phyloP scores from a whole-genome alignment of 2,113 vertebrate genomes.

The Dascyllus trimaculatus region DNA sequence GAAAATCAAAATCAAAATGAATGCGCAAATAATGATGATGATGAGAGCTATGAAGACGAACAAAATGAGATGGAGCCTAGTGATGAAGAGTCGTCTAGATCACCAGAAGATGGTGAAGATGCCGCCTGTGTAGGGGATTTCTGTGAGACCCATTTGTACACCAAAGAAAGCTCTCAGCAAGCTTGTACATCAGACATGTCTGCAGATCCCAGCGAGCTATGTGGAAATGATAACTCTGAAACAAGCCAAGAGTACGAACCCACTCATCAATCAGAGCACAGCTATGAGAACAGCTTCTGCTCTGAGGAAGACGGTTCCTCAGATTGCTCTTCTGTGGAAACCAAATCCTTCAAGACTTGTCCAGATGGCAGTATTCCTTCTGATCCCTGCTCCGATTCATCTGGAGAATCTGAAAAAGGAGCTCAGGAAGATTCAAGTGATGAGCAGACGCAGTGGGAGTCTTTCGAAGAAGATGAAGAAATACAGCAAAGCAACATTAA shows the following conservation, averaged over 20 bases:
- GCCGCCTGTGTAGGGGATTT: constrained; percentile 17
- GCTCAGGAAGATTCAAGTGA: constrained; percentile 73
- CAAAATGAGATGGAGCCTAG: background rate
- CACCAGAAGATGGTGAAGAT: constrained; percentile 33
- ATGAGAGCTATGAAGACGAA: constrained; percentile 37
- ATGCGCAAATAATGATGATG: constrained; percentile 21
- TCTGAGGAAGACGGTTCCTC: constrained; percentile 68
- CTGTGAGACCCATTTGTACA: constrained; percentile 14
- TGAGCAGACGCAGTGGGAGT: constrained; percentile 76
- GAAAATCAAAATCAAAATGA: constrained; percentile 23
- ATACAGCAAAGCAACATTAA: background rate
- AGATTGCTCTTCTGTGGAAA: constrained; percentile 73
- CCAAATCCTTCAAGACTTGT: constrained; percentile 74
- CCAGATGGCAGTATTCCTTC: constrained; percentile 57
- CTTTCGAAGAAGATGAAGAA: constrained; percentile 73
- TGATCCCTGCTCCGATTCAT: constrained; percentile 60
- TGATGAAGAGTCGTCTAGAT: constrained; percentile 16
- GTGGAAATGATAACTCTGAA: constrained; percentile 27
- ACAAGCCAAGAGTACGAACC: constrained; percentile 45
- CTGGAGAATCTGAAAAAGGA: constrained; percentile 69
- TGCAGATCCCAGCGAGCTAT: constrained; percentile 24
- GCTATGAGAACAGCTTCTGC: constrained; percentile 30
- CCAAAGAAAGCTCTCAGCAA: constrained; percentile 30
- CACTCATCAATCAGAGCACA: constrained; percentile 31
- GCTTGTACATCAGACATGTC: background rate